phyloP scores from a whole-genome alignment of 1,140 invertebrate species.

The Apis laboriosa region DNA sequence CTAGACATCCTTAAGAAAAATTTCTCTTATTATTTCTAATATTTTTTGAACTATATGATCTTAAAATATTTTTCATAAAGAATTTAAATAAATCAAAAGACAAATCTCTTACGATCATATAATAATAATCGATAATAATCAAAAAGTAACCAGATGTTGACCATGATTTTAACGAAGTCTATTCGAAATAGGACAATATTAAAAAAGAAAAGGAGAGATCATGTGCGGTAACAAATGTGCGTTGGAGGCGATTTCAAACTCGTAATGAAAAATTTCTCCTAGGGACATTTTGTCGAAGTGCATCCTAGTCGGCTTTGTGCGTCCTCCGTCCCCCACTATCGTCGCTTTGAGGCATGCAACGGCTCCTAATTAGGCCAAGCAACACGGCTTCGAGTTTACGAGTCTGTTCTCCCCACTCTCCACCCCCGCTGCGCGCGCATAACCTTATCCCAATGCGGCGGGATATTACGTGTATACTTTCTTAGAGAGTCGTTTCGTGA shows the following conservation, averaged over 20 bases:
- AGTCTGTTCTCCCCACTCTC: not conserved
- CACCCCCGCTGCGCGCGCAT: not conserved
- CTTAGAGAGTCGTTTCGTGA: not conserved
- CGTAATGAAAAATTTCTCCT: constrained; percentile 44
- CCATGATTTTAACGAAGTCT: constrained; percentile 3
- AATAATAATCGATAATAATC: too few species aligned
- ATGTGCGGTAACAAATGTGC: constrained; percentile 22
- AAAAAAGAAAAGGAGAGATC: not conserved
- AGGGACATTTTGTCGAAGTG: constrained; percentile 28
- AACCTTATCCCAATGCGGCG: not conserved
- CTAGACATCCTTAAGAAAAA: too few species aligned
- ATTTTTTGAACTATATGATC: too few species aligned
- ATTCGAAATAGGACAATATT: too few species aligned
- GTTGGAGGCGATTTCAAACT: not conserved
- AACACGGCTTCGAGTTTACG: constrained; percentile 7
- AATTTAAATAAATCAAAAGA: too few species aligned
- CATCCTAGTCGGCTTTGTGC: constrained; percentile 27
- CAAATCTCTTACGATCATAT: too few species aligned
- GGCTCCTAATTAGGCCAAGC: constrained; percentile 39
- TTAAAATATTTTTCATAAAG: too few species aligned
- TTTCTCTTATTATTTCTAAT: too few species aligned
- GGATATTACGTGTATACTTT: not conserved
- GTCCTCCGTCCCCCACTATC: not conserved
- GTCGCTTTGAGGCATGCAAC: constrained; percentile 22
- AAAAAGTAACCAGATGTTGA: not conserved